Base-by-base conservation (phyloP, 2,888 invertebrate species). In the Tupiocoris notatus region DNA sequence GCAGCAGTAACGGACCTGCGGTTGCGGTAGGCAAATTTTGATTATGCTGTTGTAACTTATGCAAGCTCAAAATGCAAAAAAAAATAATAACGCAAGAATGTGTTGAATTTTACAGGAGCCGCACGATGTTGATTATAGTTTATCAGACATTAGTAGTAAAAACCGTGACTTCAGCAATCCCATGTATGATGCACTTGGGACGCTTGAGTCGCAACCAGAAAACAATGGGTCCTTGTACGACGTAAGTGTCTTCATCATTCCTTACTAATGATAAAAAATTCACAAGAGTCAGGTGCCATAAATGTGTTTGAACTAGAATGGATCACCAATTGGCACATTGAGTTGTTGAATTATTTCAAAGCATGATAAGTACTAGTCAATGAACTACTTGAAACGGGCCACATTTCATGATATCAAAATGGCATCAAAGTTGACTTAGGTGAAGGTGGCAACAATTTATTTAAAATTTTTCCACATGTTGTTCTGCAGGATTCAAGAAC, bases 91-190 rank as follows among this genome's bases (percentile, higher is more conserved):
- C 9, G 54, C 54, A 54, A n/a, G n/a, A n/a, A n/a, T n/a, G n/a
- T n/a, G n/a, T n/a, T n/a, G n/a, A 76, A 25, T 64, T 24, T 79
- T 76, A 9, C 68, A 85, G 85, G 89, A 89, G 83, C 90, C 91
- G 9, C 85, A 90, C 54, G 94, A 93, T 82, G 89, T 90, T 58
- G 93, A 92, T 77, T 94, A 94, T 84, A 91, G 89, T 82, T 85
- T 94, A 81, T 92, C 92, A 82, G 92, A 93, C 79, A 88, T 91
- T 1, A 87, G 88, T 81, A 88, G 90, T 81, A 94, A 94, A 84
- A 91, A 90, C 77, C 87, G 96, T 71, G 97, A 98, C 85, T 98
- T 98, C 87, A 93, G 94, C 82, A 98, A 98, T 86, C 98, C 98
- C 65, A 96, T 98, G 93, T 98, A 98, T 85, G 98, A 98, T 83